Conservation (phyloP, 1,140 invertebrate species). For the Monomorium pharaonis region DNA sequence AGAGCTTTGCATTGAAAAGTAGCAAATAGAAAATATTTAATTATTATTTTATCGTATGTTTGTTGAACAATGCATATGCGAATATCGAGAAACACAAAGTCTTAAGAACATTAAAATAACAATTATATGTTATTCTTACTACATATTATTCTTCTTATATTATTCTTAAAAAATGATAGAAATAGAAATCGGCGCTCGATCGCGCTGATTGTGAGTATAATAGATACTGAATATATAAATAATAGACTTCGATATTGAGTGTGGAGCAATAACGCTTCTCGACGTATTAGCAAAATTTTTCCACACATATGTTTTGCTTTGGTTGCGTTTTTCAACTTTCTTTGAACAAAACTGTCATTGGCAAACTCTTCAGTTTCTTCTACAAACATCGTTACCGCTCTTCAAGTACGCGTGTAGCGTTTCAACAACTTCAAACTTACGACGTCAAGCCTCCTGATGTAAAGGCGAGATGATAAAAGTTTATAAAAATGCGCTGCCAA, state of each 20-base stretch:
- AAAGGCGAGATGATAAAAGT: slow-evolving; percentile 41
- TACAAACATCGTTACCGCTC: slow-evolving; percentile 22
- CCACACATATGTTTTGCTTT: not conserved
- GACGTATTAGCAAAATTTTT: slow-evolving; percentile 9
- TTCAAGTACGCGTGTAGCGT: slow-evolving; percentile 8
- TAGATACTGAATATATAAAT: not conserved
- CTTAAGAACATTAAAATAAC: not conserved
- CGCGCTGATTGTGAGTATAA: not conserved
- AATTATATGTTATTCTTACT: not conserved
- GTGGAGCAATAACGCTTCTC: not conserved
- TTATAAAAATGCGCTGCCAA: slow-evolving; percentile 31
- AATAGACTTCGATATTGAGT: not conserved
- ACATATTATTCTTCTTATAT: not conserved
- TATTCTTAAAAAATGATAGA: not conserved
- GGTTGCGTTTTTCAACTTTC: not conserved
- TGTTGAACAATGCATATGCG: not conserved
- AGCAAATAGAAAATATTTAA: not conserved
- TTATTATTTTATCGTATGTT: not conserved
- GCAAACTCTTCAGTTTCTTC: slow-evolving; percentile 16
- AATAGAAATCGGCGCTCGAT: not conserved
- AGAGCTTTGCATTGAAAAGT: not conserved
- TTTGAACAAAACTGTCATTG: slow-evolving; percentile 10
- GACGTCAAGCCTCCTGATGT: not conserved
- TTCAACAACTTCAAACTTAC: not conserved
- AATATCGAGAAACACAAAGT: not conserved